These are phyloP conservation scores for Siniperca obscura DNA, from an alignment of 2,797 vertebrate species.

Conservation along the genomic window DNA sequence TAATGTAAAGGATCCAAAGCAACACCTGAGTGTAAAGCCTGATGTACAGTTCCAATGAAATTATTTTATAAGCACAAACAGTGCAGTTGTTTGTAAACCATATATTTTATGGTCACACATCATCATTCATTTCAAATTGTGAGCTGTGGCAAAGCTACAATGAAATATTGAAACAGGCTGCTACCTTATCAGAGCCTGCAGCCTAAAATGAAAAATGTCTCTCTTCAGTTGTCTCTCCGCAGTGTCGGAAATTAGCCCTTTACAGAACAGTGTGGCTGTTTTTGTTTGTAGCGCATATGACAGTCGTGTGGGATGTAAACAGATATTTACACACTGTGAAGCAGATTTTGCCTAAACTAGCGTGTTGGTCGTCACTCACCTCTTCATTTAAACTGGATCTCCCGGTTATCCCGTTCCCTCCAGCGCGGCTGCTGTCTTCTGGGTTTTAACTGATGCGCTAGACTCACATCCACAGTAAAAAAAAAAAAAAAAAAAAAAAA, in stretches of 20 bases:
- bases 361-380: conserved; percentile 76
- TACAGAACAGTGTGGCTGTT: conserved; percentile 2
- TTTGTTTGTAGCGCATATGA: neutral
- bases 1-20: conserved; percentile 19
- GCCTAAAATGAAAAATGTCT: conserved; percentile 56
- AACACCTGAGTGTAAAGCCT: conserved; percentile 38
- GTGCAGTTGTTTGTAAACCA: conserved; percentile 2
- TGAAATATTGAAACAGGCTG: conserved; percentile 38
- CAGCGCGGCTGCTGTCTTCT: conserved; percentile 50
- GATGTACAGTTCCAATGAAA: neutral
- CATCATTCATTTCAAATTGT: conserved; percentile 24
- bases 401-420: conserved; percentile 52
- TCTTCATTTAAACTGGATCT: conserved; percentile 60
- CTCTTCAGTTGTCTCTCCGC: conserved; percentile 59
- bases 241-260: conserved; percentile 51
- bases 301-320: conserved; percentile 14
- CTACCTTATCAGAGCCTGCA: conserved; percentile 54
- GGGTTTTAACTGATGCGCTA: conserved; percentile 63
- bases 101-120: conserved; percentile 18
- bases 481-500: neutral
- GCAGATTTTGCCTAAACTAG: conserved; percentile 15
- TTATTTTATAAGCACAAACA: neutral
- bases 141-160: conserved; percentile 33
- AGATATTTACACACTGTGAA: conserved; percentile 19
- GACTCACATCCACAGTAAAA: conserved; percentile 76